Conservation (phyloP, 2,797 vertebrate species). For the Nyctibius grandis region DNA sequence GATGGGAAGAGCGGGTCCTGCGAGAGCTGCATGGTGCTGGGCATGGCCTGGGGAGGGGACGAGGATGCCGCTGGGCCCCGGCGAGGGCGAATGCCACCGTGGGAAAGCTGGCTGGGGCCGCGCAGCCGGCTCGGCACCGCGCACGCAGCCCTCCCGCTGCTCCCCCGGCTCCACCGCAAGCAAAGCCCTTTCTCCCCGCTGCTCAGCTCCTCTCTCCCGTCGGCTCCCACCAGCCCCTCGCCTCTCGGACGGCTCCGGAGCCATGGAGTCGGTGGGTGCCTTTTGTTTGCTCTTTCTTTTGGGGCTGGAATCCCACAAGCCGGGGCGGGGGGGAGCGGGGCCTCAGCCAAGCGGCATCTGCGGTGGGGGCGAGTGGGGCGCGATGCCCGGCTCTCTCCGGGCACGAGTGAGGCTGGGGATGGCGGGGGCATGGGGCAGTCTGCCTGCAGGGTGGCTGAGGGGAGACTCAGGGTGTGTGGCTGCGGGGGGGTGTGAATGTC, state of each 20-base stretch:
- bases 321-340: neutral
- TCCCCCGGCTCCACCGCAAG: neutral
- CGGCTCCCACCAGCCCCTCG: neutral
- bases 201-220: neutral
- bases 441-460: neutral
- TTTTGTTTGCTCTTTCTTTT: neutral
- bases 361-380: neutral
- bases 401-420: neutral
- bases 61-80: rapidly evolving
- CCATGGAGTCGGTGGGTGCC: neutral
- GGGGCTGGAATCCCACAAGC: neutral
- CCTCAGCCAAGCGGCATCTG: neutral
- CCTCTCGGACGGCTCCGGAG: neutral
- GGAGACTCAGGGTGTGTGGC: neutral
- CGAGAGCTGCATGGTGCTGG: rapidly evolving
- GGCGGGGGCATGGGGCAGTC: rapidly evolving
- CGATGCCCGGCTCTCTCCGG: neutral
- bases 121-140: neutral
- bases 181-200: neutral
- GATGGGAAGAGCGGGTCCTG: rapidly evolving
- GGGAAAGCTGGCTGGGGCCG: neutral
- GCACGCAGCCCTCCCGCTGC: conserved; percentile 25
- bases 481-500: rapidly evolving
- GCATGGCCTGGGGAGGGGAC: neutral
- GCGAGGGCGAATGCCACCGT: neutral